These are phyloP conservation scores for Nanorana parkeri DNA, from an alignment of 2,113 vertebrate species.

Conservation along the genomic window DNA sequence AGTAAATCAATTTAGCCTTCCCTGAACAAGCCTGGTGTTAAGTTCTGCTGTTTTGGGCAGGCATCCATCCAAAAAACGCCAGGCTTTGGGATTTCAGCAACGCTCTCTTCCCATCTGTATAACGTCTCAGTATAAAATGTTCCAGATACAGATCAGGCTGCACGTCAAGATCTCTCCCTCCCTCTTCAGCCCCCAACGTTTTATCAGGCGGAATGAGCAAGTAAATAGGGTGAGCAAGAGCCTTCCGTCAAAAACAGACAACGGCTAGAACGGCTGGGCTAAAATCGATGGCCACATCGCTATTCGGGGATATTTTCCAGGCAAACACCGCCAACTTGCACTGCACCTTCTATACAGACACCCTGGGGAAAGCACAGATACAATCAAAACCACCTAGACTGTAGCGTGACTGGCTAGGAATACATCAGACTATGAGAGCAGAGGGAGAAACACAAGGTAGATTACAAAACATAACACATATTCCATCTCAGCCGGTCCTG, in stretches of 20 bases:
- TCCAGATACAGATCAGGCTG: conserved; percentile 48
- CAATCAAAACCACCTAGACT: conserved; percentile 41
- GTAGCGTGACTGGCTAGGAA: conserved; percentile 24
- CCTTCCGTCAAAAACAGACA: conserved; percentile 6
- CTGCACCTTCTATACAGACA: conserved; percentile 34
- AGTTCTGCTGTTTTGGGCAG: conserved; percentile 12
- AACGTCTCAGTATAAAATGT: conserved; percentile 45
- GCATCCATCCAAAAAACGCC: conserved; percentile 22
- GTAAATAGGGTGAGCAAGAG: background rate
- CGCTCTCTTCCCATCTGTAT: conserved; percentile 39
- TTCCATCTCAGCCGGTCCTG: conserved; percentile 25
- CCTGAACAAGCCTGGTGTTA: conserved; percentile 16
- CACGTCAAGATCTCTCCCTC: conserved; percentile 33
- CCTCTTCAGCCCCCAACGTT: conserved; percentile 20
- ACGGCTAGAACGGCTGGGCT: background rate
- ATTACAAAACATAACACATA: conserved; percentile 36
- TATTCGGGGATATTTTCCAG: conserved; percentile 16
- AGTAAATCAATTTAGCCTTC: conserved; percentile 32
- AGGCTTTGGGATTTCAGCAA: conserved; percentile 43
- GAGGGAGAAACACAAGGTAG: background rate
- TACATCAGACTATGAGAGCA: conserved; percentile 25
- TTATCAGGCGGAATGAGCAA: conserved; percentile 24
- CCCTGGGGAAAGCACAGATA: conserved; percentile 27
- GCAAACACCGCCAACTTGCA: background rate
- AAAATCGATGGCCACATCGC: conserved; percentile 18